phyloP scores from a whole-genome alignment of 1,140 invertebrate species.

The Hermatobates lingyangjiaoensis region DNA sequence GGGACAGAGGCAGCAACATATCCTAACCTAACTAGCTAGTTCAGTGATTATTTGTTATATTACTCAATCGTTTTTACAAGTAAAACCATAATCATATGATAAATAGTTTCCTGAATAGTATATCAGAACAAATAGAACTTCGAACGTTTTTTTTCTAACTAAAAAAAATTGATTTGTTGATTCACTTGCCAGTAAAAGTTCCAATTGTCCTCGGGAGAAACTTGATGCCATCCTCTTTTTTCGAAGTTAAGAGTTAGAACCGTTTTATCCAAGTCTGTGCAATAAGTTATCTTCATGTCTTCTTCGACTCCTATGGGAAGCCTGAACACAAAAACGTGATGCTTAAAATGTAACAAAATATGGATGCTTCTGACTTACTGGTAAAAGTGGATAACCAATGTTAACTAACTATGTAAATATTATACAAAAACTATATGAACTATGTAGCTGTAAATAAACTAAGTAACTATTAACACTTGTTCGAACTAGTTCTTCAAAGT shows the following conservation, averaged over 20 bases:
- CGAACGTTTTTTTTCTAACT: neutral
- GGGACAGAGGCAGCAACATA: no score
- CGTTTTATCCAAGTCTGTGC: conserved; percentile 88
- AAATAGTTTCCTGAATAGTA: no score
- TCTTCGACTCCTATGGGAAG: conserved; percentile 23
- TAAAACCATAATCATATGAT: no score
- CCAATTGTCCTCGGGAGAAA: conserved; percentile 85
- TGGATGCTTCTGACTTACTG: neutral
- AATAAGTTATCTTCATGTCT: conserved; percentile 48
- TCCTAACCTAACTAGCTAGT: no score
- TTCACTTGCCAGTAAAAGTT: conserved; percentile 74
- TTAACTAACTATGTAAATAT: neutral
- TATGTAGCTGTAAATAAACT: neutral
- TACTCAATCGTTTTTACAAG: no score
- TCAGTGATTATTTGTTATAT: no score
- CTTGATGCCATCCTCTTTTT: conserved; percentile 77
- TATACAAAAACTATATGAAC: neutral
- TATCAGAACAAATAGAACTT: no score
- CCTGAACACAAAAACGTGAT: neutral
- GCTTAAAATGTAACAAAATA: neutral
- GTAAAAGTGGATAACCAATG: neutral
- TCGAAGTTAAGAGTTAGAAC: conserved; percentile 86
- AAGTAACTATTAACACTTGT: neutral
- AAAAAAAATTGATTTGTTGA: neutral
- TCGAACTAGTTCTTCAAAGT: conserved; percentile 18